Evolutionary conservation across 1,140 invertebrate genomes (phyloP), one percentile per base, ranked within the genome.

Genomic region (Leptoteleia sp.): DNA sequence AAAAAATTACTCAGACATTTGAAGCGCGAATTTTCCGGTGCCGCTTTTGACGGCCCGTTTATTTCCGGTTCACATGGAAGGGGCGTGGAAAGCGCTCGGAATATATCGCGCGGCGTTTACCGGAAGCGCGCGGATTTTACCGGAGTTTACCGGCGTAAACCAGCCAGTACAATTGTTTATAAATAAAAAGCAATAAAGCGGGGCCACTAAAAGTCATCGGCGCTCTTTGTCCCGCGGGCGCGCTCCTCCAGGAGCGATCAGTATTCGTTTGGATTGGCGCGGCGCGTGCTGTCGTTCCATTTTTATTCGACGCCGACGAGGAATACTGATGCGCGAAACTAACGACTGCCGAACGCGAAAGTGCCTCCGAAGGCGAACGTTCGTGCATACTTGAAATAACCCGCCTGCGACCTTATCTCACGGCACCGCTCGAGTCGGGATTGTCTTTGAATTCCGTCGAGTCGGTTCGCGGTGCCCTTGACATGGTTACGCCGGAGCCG

Each of bases 311-410:
- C 27, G 42, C 27, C 38, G 22, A 13, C 29, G 52, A 29, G 15
- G 50, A 75, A 55, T 73, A 73, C 48, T 54, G 50, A 73, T 64
- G 57, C 55, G 27, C 61, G 17, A 9, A 52, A 43, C n/a, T 38
- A 50, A 59, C 22, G 54, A 50, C 11, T n/a, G n/a, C 13, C 35
- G 22, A 45, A 50, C 61, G 71, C 43, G 71, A 75, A 75, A 75
- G 71, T 75, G 42, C 71, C 57, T 50, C 25, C 42, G 54, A 42
- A 70, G 33, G 50, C 35, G 61, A 75, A 75, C 33, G 47, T 52
- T 73, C 70, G 70, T 40, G 70, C 47, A 57, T 64, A 64, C 19
- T 50, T 33, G 45, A 52, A 71, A 52, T 50, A 42, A 52, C 61
- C 62, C 33, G 29, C 48, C 40, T n/a, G 15, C 16, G 62, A 72